A percentile compares a stretch with the other conserved stretches of the same genome.
Conservation (phyloP, 2,113 vertebrate species). For the Tenebrosternarchus preto region DNA sequence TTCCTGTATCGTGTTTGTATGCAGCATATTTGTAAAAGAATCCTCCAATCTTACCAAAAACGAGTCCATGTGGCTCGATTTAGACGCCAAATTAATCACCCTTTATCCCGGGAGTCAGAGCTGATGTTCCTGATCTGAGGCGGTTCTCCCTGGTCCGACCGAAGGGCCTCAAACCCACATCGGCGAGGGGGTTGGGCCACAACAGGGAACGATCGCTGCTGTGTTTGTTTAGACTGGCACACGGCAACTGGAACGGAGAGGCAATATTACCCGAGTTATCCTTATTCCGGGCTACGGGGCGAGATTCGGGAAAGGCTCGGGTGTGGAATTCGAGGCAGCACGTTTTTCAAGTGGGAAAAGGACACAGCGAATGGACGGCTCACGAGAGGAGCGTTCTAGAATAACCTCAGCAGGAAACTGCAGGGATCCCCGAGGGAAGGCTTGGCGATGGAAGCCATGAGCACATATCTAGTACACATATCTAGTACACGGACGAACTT, state of each 20-base stretch:
- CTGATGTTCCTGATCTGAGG: too few species aligned
- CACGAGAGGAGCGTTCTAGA: not conserved
- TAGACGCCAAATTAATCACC: too few species aligned
- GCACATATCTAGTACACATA: not conserved
- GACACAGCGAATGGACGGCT: not conserved
- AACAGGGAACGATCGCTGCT: conserved; percentile 14
- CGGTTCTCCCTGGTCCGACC: too few species aligned
- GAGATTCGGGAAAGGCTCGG: conserved; percentile 1
- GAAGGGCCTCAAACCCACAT: too few species aligned
- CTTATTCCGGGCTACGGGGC: conserved; percentile 38
- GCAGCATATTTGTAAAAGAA: too few species aligned
- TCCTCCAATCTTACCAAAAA: too few species aligned
- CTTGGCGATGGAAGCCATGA: not conserved
- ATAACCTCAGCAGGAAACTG: not conserved
- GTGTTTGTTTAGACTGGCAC: conserved; percentile 40
- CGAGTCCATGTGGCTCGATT: too few species aligned
- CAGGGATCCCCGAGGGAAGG: not conserved
- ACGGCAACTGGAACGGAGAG: conserved; percentile 22
- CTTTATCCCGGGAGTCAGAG: too few species aligned
- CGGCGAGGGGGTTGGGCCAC: not conserved
- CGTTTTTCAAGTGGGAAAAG: conserved; percentile 34
- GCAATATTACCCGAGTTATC: not conserved
- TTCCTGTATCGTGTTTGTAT: too few species aligned
- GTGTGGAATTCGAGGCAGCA: conserved; percentile 30
- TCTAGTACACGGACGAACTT: not conserved